A percentile compares a stretch with the other conserved stretches of the same genome.
phyloP scores from a whole-genome alignment of 2,888 invertebrate species.

The Lypha dubia region DNA sequence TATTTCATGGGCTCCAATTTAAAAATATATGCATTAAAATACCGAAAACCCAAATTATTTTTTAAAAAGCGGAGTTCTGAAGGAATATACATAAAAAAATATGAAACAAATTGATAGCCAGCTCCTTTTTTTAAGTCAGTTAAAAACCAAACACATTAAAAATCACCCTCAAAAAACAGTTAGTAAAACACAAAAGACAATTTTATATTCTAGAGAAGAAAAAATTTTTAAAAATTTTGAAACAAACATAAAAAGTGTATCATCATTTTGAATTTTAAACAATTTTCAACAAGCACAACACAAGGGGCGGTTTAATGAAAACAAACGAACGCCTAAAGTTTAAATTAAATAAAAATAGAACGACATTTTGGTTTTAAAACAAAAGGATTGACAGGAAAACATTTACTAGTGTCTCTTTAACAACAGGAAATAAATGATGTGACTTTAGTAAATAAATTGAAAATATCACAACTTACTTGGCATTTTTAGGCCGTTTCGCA shows the following conservation, averaged over 20 bases:
- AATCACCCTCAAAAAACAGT: slow-evolving; percentile 43
- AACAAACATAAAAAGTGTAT: slow-evolving; percentile 21
- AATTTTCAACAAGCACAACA: slow-evolving; percentile 54
- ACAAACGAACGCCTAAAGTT: slow-evolving; percentile 36
- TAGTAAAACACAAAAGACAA: slow-evolving; percentile 50
- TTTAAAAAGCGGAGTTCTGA: no score
- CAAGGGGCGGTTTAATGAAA: slow-evolving; percentile 32
- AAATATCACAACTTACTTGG: slow-evolving; percentile 89
- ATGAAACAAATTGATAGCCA: no score
- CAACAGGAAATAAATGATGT: slow-evolving; percentile 30
- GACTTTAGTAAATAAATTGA: not conserved
- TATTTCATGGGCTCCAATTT: no score
- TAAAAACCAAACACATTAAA: slow-evolving; percentile 20
- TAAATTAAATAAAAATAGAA: slow-evolving; percentile 11
- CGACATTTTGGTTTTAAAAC: slow-evolving; percentile 7
- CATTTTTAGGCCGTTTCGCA: slow-evolving; percentile 90
- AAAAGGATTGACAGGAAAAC: slow-evolving; percentile 51
- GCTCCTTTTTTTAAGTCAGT: not conserved
- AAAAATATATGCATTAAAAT: no score
- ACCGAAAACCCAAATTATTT: no score
- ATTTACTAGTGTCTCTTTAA: slow-evolving; percentile 36
- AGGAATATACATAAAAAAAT: no score
- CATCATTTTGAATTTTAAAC: slow-evolving; percentile 11
- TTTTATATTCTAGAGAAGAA: slow-evolving; percentile 9
- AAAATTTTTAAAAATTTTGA: slow-evolving; percentile 1